Evolutionary conservation across 2,797 vertebrate species (phyloP), one percentile per base, ranked within the genome.

Genomic region (Serranus cabrilla): DNA sequence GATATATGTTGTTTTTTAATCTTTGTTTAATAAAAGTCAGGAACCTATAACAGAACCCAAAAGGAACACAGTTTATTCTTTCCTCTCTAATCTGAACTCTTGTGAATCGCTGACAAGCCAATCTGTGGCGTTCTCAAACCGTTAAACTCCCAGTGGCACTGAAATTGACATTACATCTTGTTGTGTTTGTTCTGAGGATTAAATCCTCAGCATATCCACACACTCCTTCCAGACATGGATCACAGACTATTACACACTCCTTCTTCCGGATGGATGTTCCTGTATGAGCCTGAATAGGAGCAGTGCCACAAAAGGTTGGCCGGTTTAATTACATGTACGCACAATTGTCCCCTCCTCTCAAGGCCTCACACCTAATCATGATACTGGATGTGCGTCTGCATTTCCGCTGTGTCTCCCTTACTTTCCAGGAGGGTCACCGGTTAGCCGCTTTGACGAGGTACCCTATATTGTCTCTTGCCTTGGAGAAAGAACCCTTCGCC

Each of bases 391-490:
- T 73, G 85, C 18, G 23, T 90, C 87, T 85, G 81, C 72, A 80
- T 82, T 89, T 92, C 89, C 85, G 76, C 86, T 42, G 78, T 79
- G 93, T 96, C 94, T 91, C 90, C 78, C 87, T 73, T 65, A 74
- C 87, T 95, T 91, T 94, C 86, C 86, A 80, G 89, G 86, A 90
- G 84, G 83, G 76, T 89, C 87, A 79, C 83, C 55, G 68, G 84
- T 95, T 93, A 94, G 91, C 92, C 10, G 55, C 92, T 93, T 84
- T 94, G 94, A 96, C 94, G 92, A 92, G 91, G 87, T 92, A 86
- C 87, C 92, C 91, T 88, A 81, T 89, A 91, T 83, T 86, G 90
- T 82, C 90, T 88, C 84, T 83, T 87, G 93, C 93, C 93, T 85
- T 56, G 85, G 90, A 94, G 94, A 92, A 93, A 91, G 78, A 83